Evolutionary conservation across 92 coral and sea anemone genomes (phyloP), one percentile per base, ranked within the genome.

Genomic region (Blastomussa wellsi): DNA sequence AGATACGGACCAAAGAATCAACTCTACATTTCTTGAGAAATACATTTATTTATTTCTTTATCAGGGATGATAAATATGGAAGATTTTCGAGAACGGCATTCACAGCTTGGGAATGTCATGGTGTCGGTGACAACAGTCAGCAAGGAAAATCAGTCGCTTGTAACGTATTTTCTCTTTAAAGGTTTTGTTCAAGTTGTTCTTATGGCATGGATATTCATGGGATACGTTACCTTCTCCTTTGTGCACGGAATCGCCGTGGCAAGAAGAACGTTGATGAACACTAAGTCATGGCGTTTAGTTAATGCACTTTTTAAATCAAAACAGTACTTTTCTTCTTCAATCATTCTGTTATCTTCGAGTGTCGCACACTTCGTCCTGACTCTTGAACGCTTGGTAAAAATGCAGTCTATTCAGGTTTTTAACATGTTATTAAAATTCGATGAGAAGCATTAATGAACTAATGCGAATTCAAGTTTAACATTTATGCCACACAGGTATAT

Each of bases 1-100:
- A 90, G 99, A 86, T 92, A 90, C 79, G 93, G 86, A 47, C 87
- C 94, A 16, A 91, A 91, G 77, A 91, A 92, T 76, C 93, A 92
- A 72, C 79, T 92, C 77, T 90, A 88, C 75, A 86, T 93, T 79
- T 83, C 91, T 14, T 88, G 85, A 89, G 36, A 78, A 59, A 53
- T 32, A 70, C 6, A 32, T 36, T 83, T 81, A 81, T 82, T 82
- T 82, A 73, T 84, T 64, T 70, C n/a, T 33, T 68, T 24, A 55
- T 26, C 35, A 68, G 75, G 44, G 47, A 38, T 7, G 73, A 5
- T 42, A 51, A 24, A 8, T 19, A 19, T 31, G 47, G 39, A 20
- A 51, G 57, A 42, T 67, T 69, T 44, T 64, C n/a, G n/a, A n/a
- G 60, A 77, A 59, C 28, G 74, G 48, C 49, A 49, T 47, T 16